A percentile compares a stretch with the other conserved stretches of the same genome.
These are phyloP conservation scores for Phrixothrix hirtus DNA, from an alignment of 2,888 invertebrate genomes.

Conservation along the genomic window DNA sequence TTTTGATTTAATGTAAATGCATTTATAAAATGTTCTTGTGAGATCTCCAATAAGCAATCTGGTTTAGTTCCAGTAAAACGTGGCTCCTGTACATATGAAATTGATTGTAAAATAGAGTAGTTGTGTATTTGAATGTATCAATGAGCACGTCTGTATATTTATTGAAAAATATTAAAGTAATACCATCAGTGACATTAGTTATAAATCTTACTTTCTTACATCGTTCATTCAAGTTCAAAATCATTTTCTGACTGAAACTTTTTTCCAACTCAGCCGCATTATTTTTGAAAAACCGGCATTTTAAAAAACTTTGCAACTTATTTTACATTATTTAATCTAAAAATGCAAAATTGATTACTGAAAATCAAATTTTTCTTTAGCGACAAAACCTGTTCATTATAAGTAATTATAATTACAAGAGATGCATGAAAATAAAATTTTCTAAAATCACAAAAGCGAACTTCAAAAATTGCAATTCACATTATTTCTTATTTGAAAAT, in stretches of 20 bases:
- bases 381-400: too few relatives aligned
- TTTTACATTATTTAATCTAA: not conserved
- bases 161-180: slow-evolving; percentile 39
- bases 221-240: not conserved
- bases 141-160: slow-evolving; percentile 50
- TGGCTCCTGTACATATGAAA: slow-evolving; percentile 44
- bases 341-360: too few relatives aligned
- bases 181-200: slow-evolving; percentile 5
- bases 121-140: slow-evolving; percentile 45
- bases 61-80: slow-evolving; percentile 18
- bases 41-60: slow-evolving; percentile 30
- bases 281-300: too few relatives aligned
- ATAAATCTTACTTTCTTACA: not conserved
- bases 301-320: too few relatives aligned
- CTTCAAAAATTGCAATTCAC: too few relatives aligned
- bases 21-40: slow-evolving; percentile 38
- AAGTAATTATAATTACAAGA: too few relatives aligned
- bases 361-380: too few relatives aligned
- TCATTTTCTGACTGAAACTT: too few relatives aligned
- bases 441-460: too few relatives aligned
- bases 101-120: slow-evolving; percentile 46
- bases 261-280: too few relatives aligned
- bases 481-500: too few relatives aligned
- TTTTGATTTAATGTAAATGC: slow-evolving; percentile 31
- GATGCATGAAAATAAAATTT: too few relatives aligned